Conservation (phyloP, 2,113 vertebrate species). For the Malurus alboscapulatus region DNA sequence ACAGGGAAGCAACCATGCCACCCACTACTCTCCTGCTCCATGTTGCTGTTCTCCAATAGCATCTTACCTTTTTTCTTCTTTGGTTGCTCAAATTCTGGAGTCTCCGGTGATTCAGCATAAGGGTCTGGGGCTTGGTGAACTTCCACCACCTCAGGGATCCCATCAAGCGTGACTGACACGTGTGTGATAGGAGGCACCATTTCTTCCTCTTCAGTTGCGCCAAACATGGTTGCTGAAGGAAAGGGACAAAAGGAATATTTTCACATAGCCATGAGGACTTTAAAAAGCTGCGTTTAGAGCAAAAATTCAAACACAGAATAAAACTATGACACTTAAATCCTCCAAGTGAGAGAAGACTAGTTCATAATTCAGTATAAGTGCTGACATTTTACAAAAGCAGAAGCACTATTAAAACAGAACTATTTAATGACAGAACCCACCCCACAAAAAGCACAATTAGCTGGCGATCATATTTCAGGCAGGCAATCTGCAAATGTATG, state of each 20-base stretch:
- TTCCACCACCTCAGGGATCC: constrained; percentile 82
- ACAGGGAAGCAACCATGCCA: rapidly evolving
- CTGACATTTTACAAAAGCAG: not conserved
- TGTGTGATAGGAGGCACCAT: constrained; percentile 84
- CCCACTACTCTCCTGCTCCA: not conserved
- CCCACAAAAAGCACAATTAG: not conserved
- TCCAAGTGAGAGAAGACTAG: not conserved
- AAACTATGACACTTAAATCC: not conserved
- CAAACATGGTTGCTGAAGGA: constrained; percentile 77
- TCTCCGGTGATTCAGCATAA: constrained; percentile 68
- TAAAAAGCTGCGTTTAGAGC: not conserved
- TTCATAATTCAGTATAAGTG: not conserved
- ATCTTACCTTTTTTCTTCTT: constrained; percentile 87
- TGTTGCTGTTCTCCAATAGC: not conserved
- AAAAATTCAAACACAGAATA: not conserved
- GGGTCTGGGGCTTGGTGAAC: constrained; percentile 75
- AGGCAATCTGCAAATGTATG: not conserved
- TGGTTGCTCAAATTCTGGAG: constrained; percentile 78
- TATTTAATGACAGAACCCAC: not conserved
- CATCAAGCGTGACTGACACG: constrained; percentile 85
- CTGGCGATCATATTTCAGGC: not conserved
- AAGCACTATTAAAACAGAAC: not conserved
- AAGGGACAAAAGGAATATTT: not conserved
- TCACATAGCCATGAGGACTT: not conserved
- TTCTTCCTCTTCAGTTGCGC: constrained; percentile 82